Evolutionary conservation across 2,113 vertebrate species (phyloP), one percentile per base, ranked within the genome.

Genomic region (Astatoreochromis straeleni): DNA sequence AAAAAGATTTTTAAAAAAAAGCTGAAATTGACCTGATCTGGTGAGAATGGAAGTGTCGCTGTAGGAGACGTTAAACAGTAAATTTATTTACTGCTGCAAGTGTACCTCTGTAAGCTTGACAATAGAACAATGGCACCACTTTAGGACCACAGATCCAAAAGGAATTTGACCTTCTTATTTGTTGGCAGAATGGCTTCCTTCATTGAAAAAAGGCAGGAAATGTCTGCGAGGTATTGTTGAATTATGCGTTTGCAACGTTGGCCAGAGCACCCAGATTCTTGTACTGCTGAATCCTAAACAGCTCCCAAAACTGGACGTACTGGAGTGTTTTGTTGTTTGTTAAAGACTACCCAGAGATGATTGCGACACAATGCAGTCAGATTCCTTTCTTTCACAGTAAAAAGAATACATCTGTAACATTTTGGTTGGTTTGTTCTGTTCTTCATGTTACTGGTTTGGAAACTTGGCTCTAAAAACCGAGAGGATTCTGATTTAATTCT

Each of bases 121-220:
- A 88, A 63, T 35, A 73, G 78, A 87, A 87, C 60, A 83, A 86
- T 82, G 81, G 84, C 85, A 85, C 4, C 78, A 78, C 79, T 81
- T 78, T 19, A 54, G 33, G 40, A 68, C 57, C 68, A 81, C 33
- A 83, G 65, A 75, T 57, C 10, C n/a, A 33, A 49, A 87, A 85
- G 31, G 47, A 85, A 70, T 87, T 9, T 14, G 73, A 33, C 65
- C 47, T 82, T 85, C 53, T 38, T 87, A 65, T 84, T 84, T 90
- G 63, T 88, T 91, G 87, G 49, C 9, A 26, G 24, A 35, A 80
- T 80, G 31, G 73, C 47, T 89, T 90, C 70, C 87, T 53, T 60
- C 63, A 70, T 16, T 83, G 80, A 89, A 85, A 68, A 90, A 84
- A 88, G 17, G 33, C 81, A 89, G 89, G 85, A 93, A 85, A 82